Evolutionary conservation across 2,113 vertebrate genomes (phyloP), one percentile per base, ranked within the genome.

Genomic region (Sapayoa aenigma): DNA sequence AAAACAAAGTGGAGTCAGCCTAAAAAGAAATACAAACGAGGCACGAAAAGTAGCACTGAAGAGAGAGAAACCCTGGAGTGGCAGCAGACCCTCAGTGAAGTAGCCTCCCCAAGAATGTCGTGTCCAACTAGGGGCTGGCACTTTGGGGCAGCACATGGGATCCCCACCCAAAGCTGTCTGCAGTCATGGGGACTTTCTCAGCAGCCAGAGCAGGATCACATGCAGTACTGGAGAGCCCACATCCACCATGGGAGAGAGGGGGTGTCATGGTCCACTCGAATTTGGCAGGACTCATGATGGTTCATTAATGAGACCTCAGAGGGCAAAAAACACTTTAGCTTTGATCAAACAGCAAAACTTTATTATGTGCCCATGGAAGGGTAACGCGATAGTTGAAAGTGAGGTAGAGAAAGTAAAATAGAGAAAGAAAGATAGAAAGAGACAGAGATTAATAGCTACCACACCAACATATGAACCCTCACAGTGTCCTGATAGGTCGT

Each of bases 141-240:
- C 12, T 44, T 12, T 1, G 18, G 31, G 17, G 9, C 47, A 77
- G 28, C 16, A 14, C 9, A 2, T 31, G 22, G 28, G 6, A 46
- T 9, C 2, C 5, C 10, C 8, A 53, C 10, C 12, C 10, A 0
- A 0, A 50, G 1, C 0, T 69, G 9, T 25, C 25, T 62, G 24
- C 14, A 10, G 3, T 25, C 42, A 22, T 0, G 1, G 11, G 12
- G 14, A 14, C 33, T 53, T 65, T 66, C 25, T 60, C 11, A 63
- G 11, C 6, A 58, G 4, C 4, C 49, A 55, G 47, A 44, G 3
- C 21, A 27, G 28, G 16, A 44, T 20, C 24, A 67, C 28, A 25
- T 0, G 0, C 1, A 1, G 9, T 5, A 15, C 28, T 46, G 15
- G 22, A 82, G 7, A 62, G 4, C 7, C 19, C 49, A 27, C 2